Conservation (phyloP, 2,797 vertebrate species). For the Sus cebifrons region DNA sequence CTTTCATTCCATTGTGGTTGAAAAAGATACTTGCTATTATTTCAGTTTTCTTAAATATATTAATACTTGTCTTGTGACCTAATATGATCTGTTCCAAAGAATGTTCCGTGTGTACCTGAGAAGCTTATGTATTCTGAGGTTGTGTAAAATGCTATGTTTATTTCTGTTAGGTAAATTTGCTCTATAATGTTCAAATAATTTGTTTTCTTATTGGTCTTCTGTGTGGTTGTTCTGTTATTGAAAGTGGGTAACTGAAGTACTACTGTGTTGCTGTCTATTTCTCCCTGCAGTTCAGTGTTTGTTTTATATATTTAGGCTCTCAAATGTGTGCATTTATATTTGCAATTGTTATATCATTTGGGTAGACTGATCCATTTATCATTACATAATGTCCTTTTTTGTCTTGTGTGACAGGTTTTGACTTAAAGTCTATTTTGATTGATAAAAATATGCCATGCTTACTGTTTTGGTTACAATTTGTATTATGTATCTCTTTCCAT, state of each 20-base stretch:
- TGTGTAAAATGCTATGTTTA: too few relatives aligned
- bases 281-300: background rate
- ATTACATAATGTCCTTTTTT: background rate
- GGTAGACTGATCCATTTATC: background rate
- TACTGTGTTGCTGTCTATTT: background rate
- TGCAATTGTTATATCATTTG: background rate
- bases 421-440: background rate
- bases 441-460: background rate
- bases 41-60: too few relatives aligned
- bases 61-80: background rate
- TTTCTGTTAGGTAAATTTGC: background rate
- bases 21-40: too few relatives aligned
- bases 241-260: background rate
- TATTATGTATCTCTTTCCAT: background rate
- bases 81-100: background rate
- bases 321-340: background rate
- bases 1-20: too few relatives aligned
- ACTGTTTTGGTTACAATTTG: background rate
- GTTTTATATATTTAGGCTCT: background rate
- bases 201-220: background rate
- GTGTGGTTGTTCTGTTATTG: background rate
- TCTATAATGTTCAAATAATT: background rate
- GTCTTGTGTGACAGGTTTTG: background rate
- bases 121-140: too few relatives aligned
- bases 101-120: background rate